phyloP scores from a whole-genome alignment of 2,797 vertebrate species.

The Cyclura pinguis region DNA sequence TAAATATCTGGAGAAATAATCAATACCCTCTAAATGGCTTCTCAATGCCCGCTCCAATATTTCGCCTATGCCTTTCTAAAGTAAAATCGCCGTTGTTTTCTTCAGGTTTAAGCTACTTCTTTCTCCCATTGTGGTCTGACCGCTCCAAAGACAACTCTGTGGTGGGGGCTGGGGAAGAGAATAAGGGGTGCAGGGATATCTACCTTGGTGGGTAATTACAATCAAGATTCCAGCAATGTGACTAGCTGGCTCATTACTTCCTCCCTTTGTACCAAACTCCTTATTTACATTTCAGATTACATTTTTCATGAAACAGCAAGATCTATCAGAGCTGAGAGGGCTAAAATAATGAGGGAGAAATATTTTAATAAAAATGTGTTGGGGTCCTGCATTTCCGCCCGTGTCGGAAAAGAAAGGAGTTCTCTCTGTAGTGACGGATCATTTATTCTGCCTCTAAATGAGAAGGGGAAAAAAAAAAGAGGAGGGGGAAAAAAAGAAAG shows the following conservation, averaged over 20 bases:
- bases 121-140: constrained; percentile 78
- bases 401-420: constrained; percentile 82
- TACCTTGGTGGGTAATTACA: constrained; percentile 91
- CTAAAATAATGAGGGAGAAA: constrained; percentile 90
- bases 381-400: constrained; percentile 83
- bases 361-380: constrained; percentile 87
- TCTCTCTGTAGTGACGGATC: constrained; percentile 82
- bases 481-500: not conserved
- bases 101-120: constrained; percentile 86
- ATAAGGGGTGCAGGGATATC: constrained; percentile 79
- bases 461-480: constrained; percentile 63
- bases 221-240: constrained; percentile 84
- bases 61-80: constrained; percentile 79
- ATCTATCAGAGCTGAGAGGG: constrained; percentile 84
- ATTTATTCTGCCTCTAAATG: constrained; percentile 85
- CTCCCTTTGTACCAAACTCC: constrained; percentile 87
- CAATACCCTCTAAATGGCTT: constrained; percentile 66
- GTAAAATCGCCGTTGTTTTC: constrained; percentile 86
- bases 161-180: constrained; percentile 62
- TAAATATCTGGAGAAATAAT: constrained; percentile 70
- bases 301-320: constrained; percentile 87
- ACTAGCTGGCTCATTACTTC: constrained; percentile 89
- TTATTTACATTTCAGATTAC: constrained; percentile 98
- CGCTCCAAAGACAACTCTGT: constrained; percentile 85
- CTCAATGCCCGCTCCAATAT: constrained; percentile 77